These are phyloP conservation scores for Ciconia nigra DNA, from an alignment of 2,797 vertebrate species.

Conservation along the genomic window DNA sequence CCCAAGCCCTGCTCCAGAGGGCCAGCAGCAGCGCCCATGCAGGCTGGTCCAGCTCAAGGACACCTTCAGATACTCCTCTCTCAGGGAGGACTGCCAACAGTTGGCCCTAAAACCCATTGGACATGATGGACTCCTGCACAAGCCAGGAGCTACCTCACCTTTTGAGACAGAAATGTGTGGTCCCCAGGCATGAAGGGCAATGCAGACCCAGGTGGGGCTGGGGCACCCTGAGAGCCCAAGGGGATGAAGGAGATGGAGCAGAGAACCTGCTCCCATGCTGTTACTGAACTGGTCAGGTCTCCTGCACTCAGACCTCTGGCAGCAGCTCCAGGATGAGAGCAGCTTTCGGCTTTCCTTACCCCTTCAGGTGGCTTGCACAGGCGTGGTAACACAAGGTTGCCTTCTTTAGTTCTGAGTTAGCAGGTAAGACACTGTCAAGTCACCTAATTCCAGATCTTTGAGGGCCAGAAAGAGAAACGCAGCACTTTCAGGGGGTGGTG, in stretches of 20 bases:
- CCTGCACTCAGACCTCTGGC: not conserved
- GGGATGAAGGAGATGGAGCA: not conserved
- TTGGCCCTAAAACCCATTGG: not conserved
- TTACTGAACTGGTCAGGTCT: not conserved
- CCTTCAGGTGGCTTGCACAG: not conserved
- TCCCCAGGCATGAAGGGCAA: not conserved
- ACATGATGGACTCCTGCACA: not conserved
- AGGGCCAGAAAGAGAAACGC: not conserved
- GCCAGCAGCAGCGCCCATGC: not conserved
- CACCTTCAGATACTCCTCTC: not conserved
- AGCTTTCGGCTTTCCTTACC: not conserved
- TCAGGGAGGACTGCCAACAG: not conserved
- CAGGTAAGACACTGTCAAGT: not conserved
- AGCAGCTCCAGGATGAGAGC: not conserved
- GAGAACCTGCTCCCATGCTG: not conserved
- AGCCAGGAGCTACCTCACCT: not conserved
- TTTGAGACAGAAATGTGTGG: rapidly evolving
- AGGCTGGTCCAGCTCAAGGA: not conserved
- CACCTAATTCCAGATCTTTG: not conserved
- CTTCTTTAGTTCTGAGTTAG: not conserved
- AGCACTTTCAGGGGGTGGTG: not conserved
- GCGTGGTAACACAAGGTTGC: not conserved
- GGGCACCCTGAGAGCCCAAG: not conserved
- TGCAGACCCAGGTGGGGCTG: not conserved
- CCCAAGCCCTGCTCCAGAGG: not conserved